phyloP scores from a whole-genome alignment of 2,888 invertebrate species.

The Orchesella flavescens region DNA sequence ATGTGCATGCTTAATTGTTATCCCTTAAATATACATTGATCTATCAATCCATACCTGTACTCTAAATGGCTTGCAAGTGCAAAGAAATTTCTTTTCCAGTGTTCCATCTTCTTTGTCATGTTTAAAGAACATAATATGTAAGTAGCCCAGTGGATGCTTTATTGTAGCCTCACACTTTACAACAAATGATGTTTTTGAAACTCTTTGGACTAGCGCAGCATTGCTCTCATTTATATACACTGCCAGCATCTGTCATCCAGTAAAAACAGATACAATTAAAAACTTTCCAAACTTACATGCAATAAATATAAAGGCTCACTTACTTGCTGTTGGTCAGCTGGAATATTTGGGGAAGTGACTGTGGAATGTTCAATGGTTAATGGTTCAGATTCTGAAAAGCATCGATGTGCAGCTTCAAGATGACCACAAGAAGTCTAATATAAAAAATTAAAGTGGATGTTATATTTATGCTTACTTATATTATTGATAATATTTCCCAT shows the following conservation, averaged over 20 bases:
- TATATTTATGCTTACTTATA: neutral
- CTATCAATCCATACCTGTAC: conserved; percentile 72
- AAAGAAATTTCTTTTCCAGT: conserved; percentile 78
- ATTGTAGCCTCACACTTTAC: conserved; percentile 81
- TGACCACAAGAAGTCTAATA: conserved; percentile 77
- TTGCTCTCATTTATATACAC: conserved; percentile 78
- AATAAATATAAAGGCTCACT: conserved; percentile 66
- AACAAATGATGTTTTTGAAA: conserved; percentile 82
- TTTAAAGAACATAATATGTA: conserved; percentile 80
- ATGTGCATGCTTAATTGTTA: too few relatives aligned
- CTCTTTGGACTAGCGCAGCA: conserved; percentile 80
- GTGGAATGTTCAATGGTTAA: conserved; percentile 79
- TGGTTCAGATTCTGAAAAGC: conserved; percentile 79
- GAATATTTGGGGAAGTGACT: conserved; percentile 78
- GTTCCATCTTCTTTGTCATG: conserved; percentile 72
- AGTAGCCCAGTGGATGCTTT: conserved; percentile 82
- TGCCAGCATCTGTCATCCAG: conserved; percentile 77
- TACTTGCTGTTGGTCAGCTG: conserved; percentile 77
- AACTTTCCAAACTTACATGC: neutral
- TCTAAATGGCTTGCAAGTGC: conserved; percentile 78
- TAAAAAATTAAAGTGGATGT: conserved; percentile 23
- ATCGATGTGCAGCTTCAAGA: conserved; percentile 80
- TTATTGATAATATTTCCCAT: too few relatives aligned
- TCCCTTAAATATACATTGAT: neutral
- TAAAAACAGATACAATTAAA: conserved; percentile 16